Conservation (phyloP, 2,797 vertebrate genomes). For the Phoxinus dragarum region DNA sequence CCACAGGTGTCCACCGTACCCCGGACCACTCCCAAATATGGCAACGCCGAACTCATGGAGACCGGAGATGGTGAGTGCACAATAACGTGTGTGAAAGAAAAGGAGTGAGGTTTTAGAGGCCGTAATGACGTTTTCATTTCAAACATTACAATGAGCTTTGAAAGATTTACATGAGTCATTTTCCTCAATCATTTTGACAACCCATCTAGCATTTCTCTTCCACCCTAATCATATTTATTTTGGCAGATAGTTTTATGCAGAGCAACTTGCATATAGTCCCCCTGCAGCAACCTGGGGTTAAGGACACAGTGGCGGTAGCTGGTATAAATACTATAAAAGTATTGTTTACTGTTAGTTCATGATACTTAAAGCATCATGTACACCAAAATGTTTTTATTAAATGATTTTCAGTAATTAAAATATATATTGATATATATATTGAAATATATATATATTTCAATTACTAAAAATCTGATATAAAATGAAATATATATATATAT, state of each 20-base stretch:
- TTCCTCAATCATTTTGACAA: slow-evolving; percentile 33
- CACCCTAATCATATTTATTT: slow-evolving; percentile 18
- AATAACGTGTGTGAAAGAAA: slow-evolving; percentile 38
- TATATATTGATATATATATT: background rate
- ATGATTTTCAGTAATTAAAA: background rate
- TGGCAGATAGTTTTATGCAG: slow-evolving; percentile 12
- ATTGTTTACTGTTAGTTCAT: background rate
- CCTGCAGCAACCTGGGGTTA: background rate
- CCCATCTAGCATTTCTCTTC: slow-evolving; percentile 1
- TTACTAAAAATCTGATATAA: no score
- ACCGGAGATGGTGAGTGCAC: slow-evolving; percentile 84
- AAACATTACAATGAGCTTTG: slow-evolving; percentile 25
- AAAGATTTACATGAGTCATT: slow-evolving; percentile 27
- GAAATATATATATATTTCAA: no score
- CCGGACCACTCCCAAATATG: slow-evolving; percentile 86
- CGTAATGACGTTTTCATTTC: slow-evolving; percentile 1
- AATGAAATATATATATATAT: no score
- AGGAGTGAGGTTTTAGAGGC: slow-evolving; percentile 23
- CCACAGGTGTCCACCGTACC: slow-evolving; percentile 84
- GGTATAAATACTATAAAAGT: background rate
- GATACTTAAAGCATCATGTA: background rate
- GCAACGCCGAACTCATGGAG: slow-evolving; percentile 92
- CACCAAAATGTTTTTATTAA: background rate
- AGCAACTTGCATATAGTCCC: slow-evolving; percentile 7
- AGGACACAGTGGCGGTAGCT: background rate